Percentiles rank a stretch among this genome's conserved stretches.
phyloP scores from a whole-genome alignment of 1,140 invertebrate genomes.

The Drosophila funebris region DNA sequence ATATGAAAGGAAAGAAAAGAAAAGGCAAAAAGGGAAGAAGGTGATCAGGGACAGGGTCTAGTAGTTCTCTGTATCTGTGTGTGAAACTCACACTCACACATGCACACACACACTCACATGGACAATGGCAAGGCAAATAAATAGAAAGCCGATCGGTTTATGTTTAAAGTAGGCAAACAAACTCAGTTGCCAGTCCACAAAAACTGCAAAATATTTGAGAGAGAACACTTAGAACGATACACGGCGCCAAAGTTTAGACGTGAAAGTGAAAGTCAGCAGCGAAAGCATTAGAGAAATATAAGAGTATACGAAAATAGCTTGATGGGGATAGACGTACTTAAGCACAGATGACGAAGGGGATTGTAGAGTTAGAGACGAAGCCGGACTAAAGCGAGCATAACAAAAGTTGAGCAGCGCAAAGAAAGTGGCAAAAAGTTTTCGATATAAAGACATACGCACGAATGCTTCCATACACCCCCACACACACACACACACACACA shows the following conservation, averaged over 20 bases:
- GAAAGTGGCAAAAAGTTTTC: constrained; percentile 78
- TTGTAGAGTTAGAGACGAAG: background rate
- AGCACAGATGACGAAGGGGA: background rate
- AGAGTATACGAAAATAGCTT: constrained; percentile 47
- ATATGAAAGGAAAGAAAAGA: background rate
- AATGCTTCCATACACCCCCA: constrained; percentile 42
- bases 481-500: background rate
- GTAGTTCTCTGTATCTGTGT: constrained; percentile 20
- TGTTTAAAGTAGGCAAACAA: constrained; percentile 70
- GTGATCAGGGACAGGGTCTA: constrained; percentile 26
- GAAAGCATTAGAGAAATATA: constrained; percentile 52
- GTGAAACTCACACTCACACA: constrained; percentile 26
- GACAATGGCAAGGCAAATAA: constrained; percentile 31
- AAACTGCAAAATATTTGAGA: constrained; percentile 61
- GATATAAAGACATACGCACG: constrained; percentile 79
- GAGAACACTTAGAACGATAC: constrained; percentile 4
- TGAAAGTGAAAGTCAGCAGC: constrained; percentile 58
- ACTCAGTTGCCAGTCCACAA: constrained; percentile 13
- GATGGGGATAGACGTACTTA: constrained; percentile 5
- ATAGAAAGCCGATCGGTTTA: constrained; percentile 67
- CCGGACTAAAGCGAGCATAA: constrained; percentile 70
- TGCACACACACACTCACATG: constrained; percentile 3
- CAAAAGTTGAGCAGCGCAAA: constrained; percentile 73
- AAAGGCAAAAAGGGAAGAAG: background rate
- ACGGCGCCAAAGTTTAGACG: constrained; percentile 12